Percentiles rank a stretch among this genome's conserved stretches.
Conservation (phyloP, 1,140 invertebrate genomes). For the Diploscapter pachys region DNA sequence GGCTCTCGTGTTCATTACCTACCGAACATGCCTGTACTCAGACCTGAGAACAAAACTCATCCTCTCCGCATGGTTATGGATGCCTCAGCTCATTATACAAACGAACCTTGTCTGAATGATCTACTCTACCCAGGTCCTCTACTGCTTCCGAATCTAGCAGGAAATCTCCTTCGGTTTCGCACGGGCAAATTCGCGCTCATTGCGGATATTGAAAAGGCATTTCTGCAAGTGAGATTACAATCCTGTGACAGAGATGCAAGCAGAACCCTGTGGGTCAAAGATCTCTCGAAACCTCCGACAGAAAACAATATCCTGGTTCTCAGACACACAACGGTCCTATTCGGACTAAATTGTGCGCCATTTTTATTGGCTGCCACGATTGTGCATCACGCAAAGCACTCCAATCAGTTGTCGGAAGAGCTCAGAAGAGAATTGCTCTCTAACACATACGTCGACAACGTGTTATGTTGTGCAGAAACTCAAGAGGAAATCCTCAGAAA, state of each 20-base stretch:
- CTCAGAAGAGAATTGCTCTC: too few species aligned
- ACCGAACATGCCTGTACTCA: constrained; percentile 30
- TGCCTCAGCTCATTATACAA: constrained; percentile 25
- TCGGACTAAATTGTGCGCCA: constrained; percentile 35
- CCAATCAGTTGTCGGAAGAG: background rate
- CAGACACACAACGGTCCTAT: constrained; percentile 35
- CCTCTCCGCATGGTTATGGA: constrained; percentile 30
- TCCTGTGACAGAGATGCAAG: background rate
- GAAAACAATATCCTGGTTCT: constrained; percentile 22
- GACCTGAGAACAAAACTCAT: constrained; percentile 5
- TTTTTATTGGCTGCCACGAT: constrained; percentile 39
- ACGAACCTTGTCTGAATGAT: constrained; percentile 21
- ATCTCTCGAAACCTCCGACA: background rate
- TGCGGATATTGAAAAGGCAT: constrained; percentile 16
- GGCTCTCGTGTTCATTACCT: constrained; percentile 17
- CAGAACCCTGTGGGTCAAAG: constrained; percentile 11
- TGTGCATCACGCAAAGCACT: constrained; percentile 22
- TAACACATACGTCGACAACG: too few species aligned
- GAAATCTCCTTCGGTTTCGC: constrained; percentile 26
- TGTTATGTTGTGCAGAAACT: too few species aligned
- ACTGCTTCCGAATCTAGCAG: constrained; percentile 25
- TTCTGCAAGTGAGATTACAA: constrained; percentile 10
- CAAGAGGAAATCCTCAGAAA: too few species aligned
- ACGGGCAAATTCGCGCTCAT: background rate
- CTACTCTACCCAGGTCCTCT: constrained; percentile 33